phyloP scores from a whole-genome alignment of 2,797 vertebrate species.

The Neosilurus hyrtlii region DNA sequence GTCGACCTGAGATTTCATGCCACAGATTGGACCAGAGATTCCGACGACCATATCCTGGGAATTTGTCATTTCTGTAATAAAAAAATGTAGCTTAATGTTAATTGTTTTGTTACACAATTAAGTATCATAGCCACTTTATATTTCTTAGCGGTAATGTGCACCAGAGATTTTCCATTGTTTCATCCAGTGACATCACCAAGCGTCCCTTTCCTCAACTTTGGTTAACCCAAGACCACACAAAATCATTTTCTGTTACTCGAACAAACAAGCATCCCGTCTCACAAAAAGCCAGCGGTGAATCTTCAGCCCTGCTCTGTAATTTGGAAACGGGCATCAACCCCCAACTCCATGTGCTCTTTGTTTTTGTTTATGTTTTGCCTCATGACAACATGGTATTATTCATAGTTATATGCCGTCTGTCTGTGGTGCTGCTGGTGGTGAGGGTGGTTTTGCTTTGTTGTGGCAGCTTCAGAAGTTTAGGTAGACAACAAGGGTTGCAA shows the following conservation, averaged over 20 bases:
- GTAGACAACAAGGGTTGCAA: slow-evolving; percentile 23
- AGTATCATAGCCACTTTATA: neutral
- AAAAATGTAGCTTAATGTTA: neutral
- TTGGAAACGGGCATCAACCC: slow-evolving; percentile 35
- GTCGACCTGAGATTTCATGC: neutral
- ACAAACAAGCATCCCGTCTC: slow-evolving; percentile 37
- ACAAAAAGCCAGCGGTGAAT: slow-evolving; percentile 31
- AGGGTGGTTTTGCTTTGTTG: slow-evolving; percentile 46
- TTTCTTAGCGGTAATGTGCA: neutral
- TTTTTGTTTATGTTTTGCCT: slow-evolving; percentile 49
- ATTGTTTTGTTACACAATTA: neutral
- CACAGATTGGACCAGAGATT: neutral
- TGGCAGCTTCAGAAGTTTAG: slow-evolving; percentile 52
- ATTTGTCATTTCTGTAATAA: neutral
- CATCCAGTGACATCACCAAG: slow-evolving; percentile 29
- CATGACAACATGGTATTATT: slow-evolving; percentile 46
- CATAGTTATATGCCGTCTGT: slow-evolving; percentile 31
- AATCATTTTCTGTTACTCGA: slow-evolving; percentile 31
- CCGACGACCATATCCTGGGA: neutral
- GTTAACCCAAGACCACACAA: slow-evolving; percentile 39
- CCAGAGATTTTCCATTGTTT: slow-evolving; percentile 38
- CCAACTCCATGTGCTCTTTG: slow-evolving; percentile 35
- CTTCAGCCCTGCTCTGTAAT: slow-evolving; percentile 48
- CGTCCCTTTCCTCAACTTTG: neutral
- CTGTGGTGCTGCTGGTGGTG: slow-evolving; percentile 27